phyloP scores from a whole-genome alignment of 2,797 vertebrate genomes.

The Brotula barbata region DNA sequence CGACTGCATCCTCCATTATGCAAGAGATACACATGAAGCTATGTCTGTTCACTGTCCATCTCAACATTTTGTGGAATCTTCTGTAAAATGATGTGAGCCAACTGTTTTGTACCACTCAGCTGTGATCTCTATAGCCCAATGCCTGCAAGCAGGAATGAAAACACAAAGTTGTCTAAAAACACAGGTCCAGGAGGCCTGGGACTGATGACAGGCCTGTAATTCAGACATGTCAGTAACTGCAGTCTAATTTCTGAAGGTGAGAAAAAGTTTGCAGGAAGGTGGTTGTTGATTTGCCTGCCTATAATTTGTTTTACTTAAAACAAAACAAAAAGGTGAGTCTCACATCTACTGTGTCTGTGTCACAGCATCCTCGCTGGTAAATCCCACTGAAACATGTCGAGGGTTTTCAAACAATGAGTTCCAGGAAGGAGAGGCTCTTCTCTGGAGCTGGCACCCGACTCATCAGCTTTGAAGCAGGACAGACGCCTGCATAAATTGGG shows the following conservation, averaged over 20 bases:
- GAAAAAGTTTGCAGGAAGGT: background rate
- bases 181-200: background rate
- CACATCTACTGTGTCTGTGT: no score
- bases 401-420: conserved; percentile 40
- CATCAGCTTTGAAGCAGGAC: conserved; percentile 23
- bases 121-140: conserved; percentile 1
- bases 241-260: background rate
- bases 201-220: conserved; percentile 18
- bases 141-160: conserved; percentile 2
- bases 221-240: conserved; percentile 7
- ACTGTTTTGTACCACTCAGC: conserved; percentile 3
- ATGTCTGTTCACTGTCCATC: background rate
- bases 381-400: conserved; percentile 18
- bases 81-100: background rate
- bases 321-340: no score
- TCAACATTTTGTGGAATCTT: background rate
- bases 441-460: conserved; percentile 47
- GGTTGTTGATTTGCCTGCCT: background rate
- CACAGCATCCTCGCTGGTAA: no score
- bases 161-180: conserved; percentile 2
- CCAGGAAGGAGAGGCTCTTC: conserved; percentile 44
- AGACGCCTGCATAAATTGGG: conserved; percentile 27
- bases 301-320: no score
- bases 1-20: background rate
- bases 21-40: background rate